These are phyloP conservation scores for Melanargia galathea DNA, from an alignment of 2,888 invertebrate genomes.

Conservation along the genomic window DNA sequence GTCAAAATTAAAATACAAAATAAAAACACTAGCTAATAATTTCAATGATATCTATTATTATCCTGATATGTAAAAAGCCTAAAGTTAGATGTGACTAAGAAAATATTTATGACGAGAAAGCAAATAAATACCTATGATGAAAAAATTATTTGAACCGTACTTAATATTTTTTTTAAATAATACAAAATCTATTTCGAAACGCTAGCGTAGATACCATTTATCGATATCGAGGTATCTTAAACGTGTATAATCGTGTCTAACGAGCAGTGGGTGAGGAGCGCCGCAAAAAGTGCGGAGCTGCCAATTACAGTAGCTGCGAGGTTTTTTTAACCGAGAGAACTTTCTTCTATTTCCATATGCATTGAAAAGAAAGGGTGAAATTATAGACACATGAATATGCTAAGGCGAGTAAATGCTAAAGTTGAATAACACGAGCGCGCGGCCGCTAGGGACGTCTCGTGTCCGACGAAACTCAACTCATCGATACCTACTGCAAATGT, in stretches of 20 bases:
- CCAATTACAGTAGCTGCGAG: constrained; percentile 73
- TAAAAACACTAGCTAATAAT: too few species aligned
- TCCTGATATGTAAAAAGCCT: too few species aligned
- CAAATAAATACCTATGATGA: neutral
- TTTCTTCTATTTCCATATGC: constrained; percentile 79
- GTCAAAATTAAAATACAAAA: too few species aligned
- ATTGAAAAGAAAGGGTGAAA: constrained; percentile 79
- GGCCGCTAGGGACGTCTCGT: constrained; percentile 20
- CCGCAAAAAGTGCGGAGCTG: constrained; percentile 59
- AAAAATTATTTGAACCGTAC: too few species aligned
- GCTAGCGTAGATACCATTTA: neutral
- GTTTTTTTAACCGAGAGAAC: constrained; percentile 77
- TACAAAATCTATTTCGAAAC: too few species aligned
- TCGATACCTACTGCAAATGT: neutral
- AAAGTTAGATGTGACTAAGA: too few species aligned
- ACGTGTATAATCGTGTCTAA: constrained; percentile 18
- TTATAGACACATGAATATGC: constrained; percentile 75
- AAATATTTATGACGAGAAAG: constrained; percentile 8
- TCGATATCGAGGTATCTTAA: constrained; percentile 20
- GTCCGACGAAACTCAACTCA: neutral
- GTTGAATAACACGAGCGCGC: constrained; percentile 68
- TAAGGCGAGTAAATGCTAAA: constrained; percentile 75
- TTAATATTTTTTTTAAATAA: too few species aligned
- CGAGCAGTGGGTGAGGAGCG: constrained; percentile 23
- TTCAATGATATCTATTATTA: too few species aligned